Evolutionary conservation across 1,140 invertebrate genomes (phyloP), one percentile per base, ranked within the genome.

Genomic region (Stegodyphus mimosarum): DNA sequence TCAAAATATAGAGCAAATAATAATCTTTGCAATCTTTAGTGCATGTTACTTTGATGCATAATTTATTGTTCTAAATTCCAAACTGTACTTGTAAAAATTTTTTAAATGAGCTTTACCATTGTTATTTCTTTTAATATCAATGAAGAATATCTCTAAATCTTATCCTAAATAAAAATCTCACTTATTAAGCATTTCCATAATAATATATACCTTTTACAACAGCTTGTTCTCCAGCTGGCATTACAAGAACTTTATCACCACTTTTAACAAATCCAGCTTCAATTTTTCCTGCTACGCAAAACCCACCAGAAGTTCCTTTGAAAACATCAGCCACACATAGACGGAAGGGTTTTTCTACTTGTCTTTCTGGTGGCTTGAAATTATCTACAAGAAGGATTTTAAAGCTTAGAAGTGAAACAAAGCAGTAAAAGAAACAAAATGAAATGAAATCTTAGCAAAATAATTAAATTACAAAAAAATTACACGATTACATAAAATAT

Each of bases 241-340:
- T 94, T 10, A 99, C 92, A 48, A 97, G 89, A 2, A 99, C 93
- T 91, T 95, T 96, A 88, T 99, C 98, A 60, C 95, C 95, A 63
- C 93, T 90, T 88, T 95, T 94, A 0, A 99, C 90, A 89, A 94
- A 93, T 7, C 98, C 98, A 69, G 96, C 96, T 92, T 99, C 97
- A 76, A 99, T 93, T 69, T 95, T 93, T 7, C 97, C 98, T 6
- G 94, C 94, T 6, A 99, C 93, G 91, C 95, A 97, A 89, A 97
- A 95, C 5, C 95, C 95, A 75, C 91, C 90, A 0, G 95, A 95
- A 11, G 95, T 94, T 7, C 96, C 95, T 92, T 99, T 99, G 89
- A 96, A 98, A 84, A 99, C 94, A 92, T 99, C 98, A 89, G 95
- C 96, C 0, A 99, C 93, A 48, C 96, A 95, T 90, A 98, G 93